These are phyloP conservation scores for Clitarchus hookeri DNA, from an alignment of 2,888 invertebrate genomes.

Conservation along the genomic window DNA sequence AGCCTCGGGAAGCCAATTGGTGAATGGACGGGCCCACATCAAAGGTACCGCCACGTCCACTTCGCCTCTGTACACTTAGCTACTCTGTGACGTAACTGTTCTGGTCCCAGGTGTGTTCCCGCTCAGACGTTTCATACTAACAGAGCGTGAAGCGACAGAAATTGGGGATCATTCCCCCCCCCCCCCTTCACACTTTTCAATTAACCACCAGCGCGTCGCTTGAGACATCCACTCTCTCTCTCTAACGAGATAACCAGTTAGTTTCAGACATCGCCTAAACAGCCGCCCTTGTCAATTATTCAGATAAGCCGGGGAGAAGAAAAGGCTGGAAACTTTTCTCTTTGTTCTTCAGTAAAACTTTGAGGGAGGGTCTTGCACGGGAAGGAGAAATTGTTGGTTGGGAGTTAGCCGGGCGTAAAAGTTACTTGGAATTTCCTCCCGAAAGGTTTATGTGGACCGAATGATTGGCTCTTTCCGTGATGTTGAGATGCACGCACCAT, in stretches of 20 bases:
- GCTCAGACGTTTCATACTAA: background rate
- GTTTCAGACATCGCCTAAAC: slow-evolving; percentile 8
- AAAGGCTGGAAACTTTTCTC: background rate
- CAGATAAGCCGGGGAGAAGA: background rate
- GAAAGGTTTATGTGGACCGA: background rate
- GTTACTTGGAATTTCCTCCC: background rate
- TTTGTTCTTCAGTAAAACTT: background rate
- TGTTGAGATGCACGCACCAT: background rate
- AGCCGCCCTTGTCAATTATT: background rate
- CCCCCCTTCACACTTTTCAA: background rate
- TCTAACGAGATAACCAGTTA: background rate
- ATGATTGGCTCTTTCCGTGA: background rate
- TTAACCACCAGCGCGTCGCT: background rate
- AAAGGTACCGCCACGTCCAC: no score
- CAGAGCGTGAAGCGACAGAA: background rate
- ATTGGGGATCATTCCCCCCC: background rate
- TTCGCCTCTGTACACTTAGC: no score
- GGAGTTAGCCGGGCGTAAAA: background rate
- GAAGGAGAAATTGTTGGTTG: background rate
- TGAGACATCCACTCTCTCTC: background rate
- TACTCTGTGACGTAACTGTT: no score
- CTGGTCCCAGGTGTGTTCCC: background rate
- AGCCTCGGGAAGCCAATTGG: no score
- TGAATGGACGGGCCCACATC: no score
- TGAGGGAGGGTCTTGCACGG: background rate